These are phyloP conservation scores for Eledona agricola DNA, from an alignment of 2,888 invertebrate genomes.

Conservation along the genomic window DNA sequence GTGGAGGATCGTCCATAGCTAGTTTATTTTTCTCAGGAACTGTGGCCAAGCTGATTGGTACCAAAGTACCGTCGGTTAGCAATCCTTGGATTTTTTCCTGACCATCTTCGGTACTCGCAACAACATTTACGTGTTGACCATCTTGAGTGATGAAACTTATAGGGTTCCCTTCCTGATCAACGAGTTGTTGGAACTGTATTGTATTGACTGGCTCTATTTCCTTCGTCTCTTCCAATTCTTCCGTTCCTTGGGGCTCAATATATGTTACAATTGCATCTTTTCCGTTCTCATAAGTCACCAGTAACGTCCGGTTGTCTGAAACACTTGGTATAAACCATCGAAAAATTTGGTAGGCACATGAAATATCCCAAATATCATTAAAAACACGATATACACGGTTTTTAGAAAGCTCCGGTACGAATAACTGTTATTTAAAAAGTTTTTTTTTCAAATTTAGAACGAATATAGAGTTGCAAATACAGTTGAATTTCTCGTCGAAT, in stretches of 20 bases:
- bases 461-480: too few species aligned
- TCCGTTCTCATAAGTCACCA: conserved; percentile 64
- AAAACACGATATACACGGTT: too few species aligned
- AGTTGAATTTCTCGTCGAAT: too few species aligned
- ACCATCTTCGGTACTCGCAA: conserved; percentile 67
- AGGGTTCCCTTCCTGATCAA: conserved; percentile 75
- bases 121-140: conserved; percentile 71
- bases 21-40: conserved; percentile 29
- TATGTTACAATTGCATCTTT: conserved; percentile 32
- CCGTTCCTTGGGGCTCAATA: conserved; percentile 27
- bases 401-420: too few species aligned
- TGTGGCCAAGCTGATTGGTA: conserved; percentile 57
- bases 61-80: conserved; percentile 62
- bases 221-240: conserved; percentile 4
- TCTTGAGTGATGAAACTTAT: conserved; percentile 74
- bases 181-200: conserved; percentile 64
- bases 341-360: background rate
- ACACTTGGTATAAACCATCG: too few species aligned
- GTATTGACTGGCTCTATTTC: conserved; percentile 19
- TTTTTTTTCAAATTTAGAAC: too few species aligned
- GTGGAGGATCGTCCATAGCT: conserved; percentile 20
- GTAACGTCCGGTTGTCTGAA: conserved; percentile 60
- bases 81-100: conserved; percentile 62
- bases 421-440: too few species aligned
- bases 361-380: background rate